phyloP scores from a whole-genome alignment of 2,113 vertebrate species.

The Cyphotilapia sp. region DNA sequence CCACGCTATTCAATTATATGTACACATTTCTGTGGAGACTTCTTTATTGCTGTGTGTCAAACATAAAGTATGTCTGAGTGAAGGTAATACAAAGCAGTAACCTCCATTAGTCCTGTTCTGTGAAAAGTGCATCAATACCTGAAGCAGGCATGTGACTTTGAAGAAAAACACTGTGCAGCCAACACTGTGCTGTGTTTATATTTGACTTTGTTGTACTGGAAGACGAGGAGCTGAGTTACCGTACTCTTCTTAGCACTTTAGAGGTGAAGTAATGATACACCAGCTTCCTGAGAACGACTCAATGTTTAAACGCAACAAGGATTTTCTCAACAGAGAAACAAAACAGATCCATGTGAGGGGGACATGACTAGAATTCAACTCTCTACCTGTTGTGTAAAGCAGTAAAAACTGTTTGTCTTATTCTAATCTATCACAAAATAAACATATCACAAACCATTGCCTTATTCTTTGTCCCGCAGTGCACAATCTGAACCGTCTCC shows the following conservation, averaged over 20 bases:
- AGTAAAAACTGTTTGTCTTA: neutral
- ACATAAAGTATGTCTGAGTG: neutral
- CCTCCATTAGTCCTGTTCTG: neutral
- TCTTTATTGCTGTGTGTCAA: conserved; percentile 3
- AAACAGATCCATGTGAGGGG: conserved; percentile 10
- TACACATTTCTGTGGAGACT: conserved; percentile 11
- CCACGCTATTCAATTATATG: conserved; percentile 5
- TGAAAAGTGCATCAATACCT: neutral
- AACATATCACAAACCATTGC: neutral
- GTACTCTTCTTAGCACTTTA: neutral
- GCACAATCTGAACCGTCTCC: neutral
- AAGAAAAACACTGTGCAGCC: neutral
- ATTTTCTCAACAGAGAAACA: conserved; percentile 8
- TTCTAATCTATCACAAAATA: neutral
- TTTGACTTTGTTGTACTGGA: conserved; percentile 5
- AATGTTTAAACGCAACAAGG: neutral
- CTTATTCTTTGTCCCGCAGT: neutral
- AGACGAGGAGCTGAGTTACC: neutral
- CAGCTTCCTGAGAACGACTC: conserved; percentile 9
- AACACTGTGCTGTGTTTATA: conserved; percentile 17
- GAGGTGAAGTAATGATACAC: conserved; percentile 19
- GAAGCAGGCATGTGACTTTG: neutral
- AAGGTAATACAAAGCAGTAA: neutral
- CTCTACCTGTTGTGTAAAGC: conserved; percentile 8
- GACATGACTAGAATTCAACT: neutral